Evolutionary conservation across 1,140 invertebrate species (phyloP).

Genomic region (Odontomachus brunneus): DNA sequence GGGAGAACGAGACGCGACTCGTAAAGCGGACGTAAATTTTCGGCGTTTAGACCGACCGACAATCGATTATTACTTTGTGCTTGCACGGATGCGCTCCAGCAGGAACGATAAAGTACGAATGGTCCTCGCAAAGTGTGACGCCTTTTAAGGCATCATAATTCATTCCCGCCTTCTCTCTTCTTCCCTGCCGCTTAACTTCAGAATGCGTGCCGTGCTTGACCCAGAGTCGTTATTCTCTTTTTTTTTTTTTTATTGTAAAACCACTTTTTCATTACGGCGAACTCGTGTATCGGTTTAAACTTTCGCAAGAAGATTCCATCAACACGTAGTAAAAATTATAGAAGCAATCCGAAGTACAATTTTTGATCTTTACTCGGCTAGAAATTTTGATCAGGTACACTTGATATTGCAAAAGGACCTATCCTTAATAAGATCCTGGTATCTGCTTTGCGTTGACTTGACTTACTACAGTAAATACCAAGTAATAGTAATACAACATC

Average conservation of each 20-base stretch:
- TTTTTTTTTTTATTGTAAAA: constrained; percentile 22
- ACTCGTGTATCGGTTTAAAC: too few species aligned
- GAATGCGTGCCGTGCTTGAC: constrained; percentile 46
- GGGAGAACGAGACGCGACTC: constrained; percentile 60
- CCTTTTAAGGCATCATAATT: constrained; percentile 79
- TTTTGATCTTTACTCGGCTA: too few species aligned
- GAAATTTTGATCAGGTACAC: too few species aligned
- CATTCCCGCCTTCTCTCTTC: constrained; percentile 62
- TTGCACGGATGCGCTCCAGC: constrained; percentile 62
- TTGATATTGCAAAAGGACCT: too few species aligned
- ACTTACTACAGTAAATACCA: too few species aligned
- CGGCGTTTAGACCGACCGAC: constrained; percentile 70
- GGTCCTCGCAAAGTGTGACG: constrained; percentile 70
- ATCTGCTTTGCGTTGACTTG: too few species aligned
- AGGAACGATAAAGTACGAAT: constrained; percentile 68
- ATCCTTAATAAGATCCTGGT: too few species aligned
- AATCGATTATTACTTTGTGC: constrained; percentile 77
- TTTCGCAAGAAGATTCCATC: too few species aligned
- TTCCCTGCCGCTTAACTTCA: constrained; percentile 56
- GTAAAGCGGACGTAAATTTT: constrained; percentile 79
- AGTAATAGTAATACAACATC: too few species aligned
- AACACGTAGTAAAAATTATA: too few species aligned
- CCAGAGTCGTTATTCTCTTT: constrained; percentile 4
- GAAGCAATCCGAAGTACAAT: too few species aligned
- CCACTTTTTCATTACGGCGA: constrained; percentile 6